Evolutionary conservation across 2,113 vertebrate species (phyloP).

Genomic region (Origma solitaria): DNA sequence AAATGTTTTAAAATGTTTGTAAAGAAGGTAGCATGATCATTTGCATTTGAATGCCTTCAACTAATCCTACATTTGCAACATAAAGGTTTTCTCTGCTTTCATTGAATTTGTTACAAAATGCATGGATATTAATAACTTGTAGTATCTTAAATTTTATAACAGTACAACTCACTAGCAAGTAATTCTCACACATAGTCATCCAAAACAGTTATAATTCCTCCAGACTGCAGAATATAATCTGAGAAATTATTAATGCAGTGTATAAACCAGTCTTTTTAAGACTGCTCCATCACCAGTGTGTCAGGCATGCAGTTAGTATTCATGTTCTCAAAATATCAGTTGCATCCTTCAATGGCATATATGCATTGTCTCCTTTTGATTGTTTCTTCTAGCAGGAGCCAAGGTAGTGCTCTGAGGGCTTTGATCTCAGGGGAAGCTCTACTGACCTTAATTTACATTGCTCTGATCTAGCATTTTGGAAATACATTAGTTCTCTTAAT

Average conservation of each 20-base stretch:
- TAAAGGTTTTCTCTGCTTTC: background rate
- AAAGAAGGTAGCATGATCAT: background rate
- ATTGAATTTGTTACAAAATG: background rate
- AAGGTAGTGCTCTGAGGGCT: background rate
- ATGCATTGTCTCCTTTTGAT: background rate
- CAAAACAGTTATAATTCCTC: background rate
- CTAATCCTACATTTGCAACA: background rate
- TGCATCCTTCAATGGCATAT: background rate
- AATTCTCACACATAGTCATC: background rate
- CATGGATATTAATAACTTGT: background rate
- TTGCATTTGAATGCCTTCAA: background rate
- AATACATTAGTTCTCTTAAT: background rate
- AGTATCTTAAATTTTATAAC: background rate
- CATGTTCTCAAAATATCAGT: background rate
- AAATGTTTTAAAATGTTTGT: background rate
- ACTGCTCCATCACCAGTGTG: background rate
- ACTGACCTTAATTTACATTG: background rate
- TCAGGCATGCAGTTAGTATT: background rate
- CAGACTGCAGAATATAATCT: background rate
- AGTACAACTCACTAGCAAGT: background rate
- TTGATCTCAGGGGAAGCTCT: background rate
- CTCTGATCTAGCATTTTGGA: background rate
- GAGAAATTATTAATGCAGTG: background rate
- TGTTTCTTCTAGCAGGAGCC: background rate
- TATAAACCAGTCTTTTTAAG: background rate